Evolutionary conservation across 2,888 invertebrate genomes (phyloP), one percentile per base, ranked within the genome.

Genomic region (Nesidiocoris tenuis): DNA sequence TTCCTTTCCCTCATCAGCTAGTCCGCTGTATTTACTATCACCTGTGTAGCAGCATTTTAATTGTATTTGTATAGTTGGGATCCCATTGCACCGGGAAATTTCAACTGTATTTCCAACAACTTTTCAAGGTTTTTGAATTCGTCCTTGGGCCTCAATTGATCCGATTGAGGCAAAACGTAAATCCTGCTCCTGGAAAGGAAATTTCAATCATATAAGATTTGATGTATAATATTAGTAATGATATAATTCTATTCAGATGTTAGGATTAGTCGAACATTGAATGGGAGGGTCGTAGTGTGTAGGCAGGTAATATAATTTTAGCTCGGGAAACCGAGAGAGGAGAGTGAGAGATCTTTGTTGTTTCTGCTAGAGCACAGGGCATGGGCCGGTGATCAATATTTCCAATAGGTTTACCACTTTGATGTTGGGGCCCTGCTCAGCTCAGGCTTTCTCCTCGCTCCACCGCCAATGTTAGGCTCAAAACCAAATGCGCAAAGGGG

Each of bases 361-460:
- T 68, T 68, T 68, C 68, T 68, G 68, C 68, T 68, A 68, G 59
- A 57, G 68, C 68, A 68, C 39, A 39, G 39, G 39, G 56, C 68
- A 68, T 68, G 68, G 68, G 59, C 68, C 68, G 68, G 68, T 68
- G 68, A 68, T 68, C 68, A 68, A 68, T 68, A 59, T 68, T 68
- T 68, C 68, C 68, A 23, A 68, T 68, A 68, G 68, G 68, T 68
- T 68, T 68, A 57, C 68, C 68, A 68, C 68, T 68, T 68, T 68
- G 68, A 68, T 68, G 68, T 68, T 57, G 57, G 56, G 66, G 68
- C 17, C 39, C 39, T 39, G 39, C 39, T 39, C 39, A 39, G 39
- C 39, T 39, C 39, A 39, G 19, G 59, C 17, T 9, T 59, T 18
- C 59, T 68, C 68, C 24, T 68, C 68, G 68, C 68, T 68, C 56